Evolutionary conservation across 1,140 invertebrate species (phyloP).

Genomic region (Nilaparvata lugens): DNA sequence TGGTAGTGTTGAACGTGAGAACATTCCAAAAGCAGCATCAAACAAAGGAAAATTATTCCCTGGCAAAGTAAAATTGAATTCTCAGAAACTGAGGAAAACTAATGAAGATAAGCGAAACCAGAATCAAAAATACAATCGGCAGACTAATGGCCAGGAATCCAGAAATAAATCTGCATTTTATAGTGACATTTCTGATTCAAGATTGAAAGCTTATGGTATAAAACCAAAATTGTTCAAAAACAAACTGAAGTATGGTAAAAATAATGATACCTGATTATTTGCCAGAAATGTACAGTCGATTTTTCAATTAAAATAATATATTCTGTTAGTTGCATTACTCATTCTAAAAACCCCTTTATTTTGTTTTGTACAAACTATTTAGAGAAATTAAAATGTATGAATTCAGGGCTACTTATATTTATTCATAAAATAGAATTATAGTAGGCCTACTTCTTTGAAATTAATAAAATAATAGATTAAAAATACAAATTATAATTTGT

Average conservation of each 20-base stretch:
- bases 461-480: too few relatives aligned
- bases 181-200: background rate
- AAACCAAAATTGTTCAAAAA: background rate
- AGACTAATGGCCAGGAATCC: background rate
- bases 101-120: background rate
- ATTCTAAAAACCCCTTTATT: too few relatives aligned
- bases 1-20: background rate
- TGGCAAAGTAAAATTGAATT: background rate
- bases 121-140: background rate
- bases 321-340: too few relatives aligned
- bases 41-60: background rate
- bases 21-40: background rate
- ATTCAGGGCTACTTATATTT: too few relatives aligned
- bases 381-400: too few relatives aligned
- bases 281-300: too few relatives aligned
- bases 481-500: too few relatives aligned
- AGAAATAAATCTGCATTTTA: background rate
- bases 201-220: conserved; percentile 1
- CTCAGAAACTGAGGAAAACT: background rate
- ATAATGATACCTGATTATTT: too few relatives aligned
- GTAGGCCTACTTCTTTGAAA: too few relatives aligned
- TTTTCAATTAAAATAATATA: too few relatives aligned
- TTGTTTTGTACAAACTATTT: too few relatives aligned
- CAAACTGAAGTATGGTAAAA: background rate
- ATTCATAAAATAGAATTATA: too few relatives aligned